Conservation (phyloP, 1,140 invertebrate genomes). For the Zaprionus davidi region DNA sequence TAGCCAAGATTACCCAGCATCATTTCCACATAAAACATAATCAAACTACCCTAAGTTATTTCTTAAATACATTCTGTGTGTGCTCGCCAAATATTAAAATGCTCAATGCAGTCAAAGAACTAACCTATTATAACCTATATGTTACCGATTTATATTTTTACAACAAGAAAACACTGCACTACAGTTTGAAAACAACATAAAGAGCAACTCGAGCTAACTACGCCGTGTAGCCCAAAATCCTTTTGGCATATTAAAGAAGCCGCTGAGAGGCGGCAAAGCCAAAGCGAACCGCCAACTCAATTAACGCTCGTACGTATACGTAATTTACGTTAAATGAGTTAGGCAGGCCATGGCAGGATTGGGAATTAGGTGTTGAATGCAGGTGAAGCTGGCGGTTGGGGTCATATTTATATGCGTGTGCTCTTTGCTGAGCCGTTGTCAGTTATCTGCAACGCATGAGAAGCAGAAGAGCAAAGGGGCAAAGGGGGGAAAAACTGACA, state of each 20-base stretch:
- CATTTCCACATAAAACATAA: too few species aligned
- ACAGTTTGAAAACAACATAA: neutral
- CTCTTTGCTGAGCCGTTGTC: conserved; percentile 48
- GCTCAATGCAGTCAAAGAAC: too few species aligned
- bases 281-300: conserved; percentile 13
- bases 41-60: too few species aligned
- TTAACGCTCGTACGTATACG: conserved; percentile 36
- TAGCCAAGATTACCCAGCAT: too few species aligned
- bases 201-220: neutral
- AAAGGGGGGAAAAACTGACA: conserved; percentile 52
- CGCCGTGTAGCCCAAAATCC: neutral
- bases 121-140: too few species aligned
- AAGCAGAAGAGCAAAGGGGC: conserved; percentile 37
- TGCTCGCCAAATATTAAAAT: too few species aligned
- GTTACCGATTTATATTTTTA: too few species aligned
- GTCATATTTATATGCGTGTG: conserved; percentile 22
- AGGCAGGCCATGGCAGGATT: neutral
- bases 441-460: conserved; percentile 70
- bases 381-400: neutral
- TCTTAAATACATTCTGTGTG: too few species aligned
- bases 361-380: neutral
- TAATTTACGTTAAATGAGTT: conserved; percentile 43
- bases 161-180: rapidly evolving
- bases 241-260: conserved; percentile 5
- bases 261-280: neutral